These are phyloP conservation scores for Discoglossus pictus DNA, from an alignment of 2,797 vertebrate species.

Conservation along the genomic window DNA sequence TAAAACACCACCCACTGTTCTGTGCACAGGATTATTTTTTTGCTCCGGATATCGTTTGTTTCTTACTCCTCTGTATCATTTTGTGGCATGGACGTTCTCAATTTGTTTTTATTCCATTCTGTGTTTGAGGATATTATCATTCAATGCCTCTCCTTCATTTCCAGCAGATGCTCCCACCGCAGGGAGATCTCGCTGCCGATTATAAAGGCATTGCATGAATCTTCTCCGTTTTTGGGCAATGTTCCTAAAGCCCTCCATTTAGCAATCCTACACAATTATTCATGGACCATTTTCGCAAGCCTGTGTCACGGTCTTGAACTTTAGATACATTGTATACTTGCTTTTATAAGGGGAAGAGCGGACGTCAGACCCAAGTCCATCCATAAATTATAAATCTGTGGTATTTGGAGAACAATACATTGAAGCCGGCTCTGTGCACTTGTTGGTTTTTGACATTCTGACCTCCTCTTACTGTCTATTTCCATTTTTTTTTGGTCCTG, in stretches of 20 bases:
- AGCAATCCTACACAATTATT: constrained; percentile 47
- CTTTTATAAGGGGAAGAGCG: constrained; percentile 47
- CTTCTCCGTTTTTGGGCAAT: constrained; percentile 39
- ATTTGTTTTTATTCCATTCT: no score
- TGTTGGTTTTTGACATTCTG: constrained; percentile 22
- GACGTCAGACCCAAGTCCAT: constrained; percentile 44
- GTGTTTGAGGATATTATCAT: constrained; percentile 36
- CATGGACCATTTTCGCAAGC: constrained; percentile 46
- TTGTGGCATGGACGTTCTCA: no score
- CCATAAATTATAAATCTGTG: constrained; percentile 51
- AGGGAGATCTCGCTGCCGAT: constrained; percentile 31
- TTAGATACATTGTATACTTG: constrained; percentile 48
- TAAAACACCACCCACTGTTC: no score
- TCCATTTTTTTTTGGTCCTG: no score
- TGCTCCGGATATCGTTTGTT: no score
- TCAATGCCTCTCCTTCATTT: constrained; percentile 37
- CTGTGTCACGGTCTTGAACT: constrained; percentile 32
- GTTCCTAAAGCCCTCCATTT: constrained; percentile 34
- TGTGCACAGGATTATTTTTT: no score
- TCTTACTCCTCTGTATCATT: no score
- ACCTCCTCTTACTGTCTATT: not conserved
- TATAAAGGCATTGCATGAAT: not conserved
- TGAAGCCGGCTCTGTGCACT: constrained; percentile 32
- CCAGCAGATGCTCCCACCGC: constrained; percentile 40
- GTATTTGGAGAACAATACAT: constrained; percentile 49